These are phyloP conservation scores for Agrilus planipennis DNA, from an alignment of 1,140 invertebrate species.

Conservation along the genomic window DNA sequence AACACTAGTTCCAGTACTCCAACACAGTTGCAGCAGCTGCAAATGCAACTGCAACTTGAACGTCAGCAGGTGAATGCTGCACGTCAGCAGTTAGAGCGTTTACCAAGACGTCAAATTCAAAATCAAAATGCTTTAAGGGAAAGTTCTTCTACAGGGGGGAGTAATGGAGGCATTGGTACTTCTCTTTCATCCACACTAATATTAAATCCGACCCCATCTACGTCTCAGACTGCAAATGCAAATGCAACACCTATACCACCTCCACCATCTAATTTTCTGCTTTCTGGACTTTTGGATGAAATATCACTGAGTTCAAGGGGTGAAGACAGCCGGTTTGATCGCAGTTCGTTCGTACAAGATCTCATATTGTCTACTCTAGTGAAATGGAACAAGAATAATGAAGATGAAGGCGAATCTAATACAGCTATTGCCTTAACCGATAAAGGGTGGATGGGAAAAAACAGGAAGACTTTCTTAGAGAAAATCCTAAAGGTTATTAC, in stretches of 20 bases:
- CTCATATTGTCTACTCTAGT: constrained; percentile 22
- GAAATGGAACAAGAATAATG: no score
- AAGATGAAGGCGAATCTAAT: no score
- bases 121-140: constrained; percentile 23
- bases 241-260: constrained; percentile 20
- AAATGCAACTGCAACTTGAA: constrained; percentile 82
- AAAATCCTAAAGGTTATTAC: no score
- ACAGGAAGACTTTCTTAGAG: no score
- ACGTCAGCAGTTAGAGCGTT: constrained; percentile 73
- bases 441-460: no score
- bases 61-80: constrained; percentile 71
- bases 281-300: constrained; percentile 28
- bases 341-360: constrained; percentile 29
- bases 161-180: no score
- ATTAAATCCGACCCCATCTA: constrained; percentile 25
- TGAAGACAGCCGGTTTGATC: constrained; percentile 21
- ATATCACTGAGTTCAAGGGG: constrained; percentile 20
- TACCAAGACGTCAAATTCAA: constrained; percentile 63
- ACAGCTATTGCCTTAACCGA: no score
- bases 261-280: constrained; percentile 27
- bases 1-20: constrained; percentile 34
- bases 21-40: constrained; percentile 73
- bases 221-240: constrained; percentile 19
- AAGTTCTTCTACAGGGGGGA: constrained; percentile 8
- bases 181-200: constrained; percentile 21